Conservation (phyloP, 1,140 invertebrate genomes). For the Hypothenemus hampei region DNA sequence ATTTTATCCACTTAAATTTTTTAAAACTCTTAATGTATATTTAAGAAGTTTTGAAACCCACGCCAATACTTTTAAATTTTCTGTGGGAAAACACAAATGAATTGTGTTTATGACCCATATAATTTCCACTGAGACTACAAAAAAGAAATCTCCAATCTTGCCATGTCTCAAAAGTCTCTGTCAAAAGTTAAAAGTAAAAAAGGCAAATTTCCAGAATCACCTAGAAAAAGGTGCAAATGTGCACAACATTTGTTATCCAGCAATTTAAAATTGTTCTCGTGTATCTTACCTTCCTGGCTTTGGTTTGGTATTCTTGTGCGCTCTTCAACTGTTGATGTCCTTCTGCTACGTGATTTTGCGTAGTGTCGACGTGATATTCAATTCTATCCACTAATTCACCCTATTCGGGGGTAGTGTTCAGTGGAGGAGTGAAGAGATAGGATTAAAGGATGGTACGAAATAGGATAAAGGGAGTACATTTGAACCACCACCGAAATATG, state of each 20-base stretch:
- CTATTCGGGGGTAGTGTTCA: constrained; percentile 48
- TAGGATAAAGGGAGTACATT: constrained; percentile 16
- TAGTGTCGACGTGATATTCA: constrained; percentile 83
- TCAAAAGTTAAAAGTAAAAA: no score
- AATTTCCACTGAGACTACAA: no score
- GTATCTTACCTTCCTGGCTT: constrained; percentile 88
- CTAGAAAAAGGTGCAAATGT: no score
- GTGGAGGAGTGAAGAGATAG: constrained; percentile 27
- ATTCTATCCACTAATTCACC: constrained; percentile 89
- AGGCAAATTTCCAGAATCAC: no score
- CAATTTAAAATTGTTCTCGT: constrained; percentile 14
- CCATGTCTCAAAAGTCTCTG: no score
- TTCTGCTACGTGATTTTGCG: constrained; percentile 72
- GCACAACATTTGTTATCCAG: constrained; percentile 14
- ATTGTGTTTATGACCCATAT: no score
- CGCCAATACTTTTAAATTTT: no score
- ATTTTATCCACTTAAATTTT: no score
- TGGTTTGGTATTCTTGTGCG: constrained; percentile 77
- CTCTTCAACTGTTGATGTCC: constrained; percentile 72
- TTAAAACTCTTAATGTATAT: no score
- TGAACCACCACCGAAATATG: constrained; percentile 25
- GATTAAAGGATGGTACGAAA: constrained; percentile 10
- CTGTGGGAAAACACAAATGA: no score
- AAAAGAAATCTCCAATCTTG: no score
- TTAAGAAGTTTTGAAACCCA: no score